Conservation (phyloP, 2,113 vertebrate species). For the Pseudorasbora parva region DNA sequence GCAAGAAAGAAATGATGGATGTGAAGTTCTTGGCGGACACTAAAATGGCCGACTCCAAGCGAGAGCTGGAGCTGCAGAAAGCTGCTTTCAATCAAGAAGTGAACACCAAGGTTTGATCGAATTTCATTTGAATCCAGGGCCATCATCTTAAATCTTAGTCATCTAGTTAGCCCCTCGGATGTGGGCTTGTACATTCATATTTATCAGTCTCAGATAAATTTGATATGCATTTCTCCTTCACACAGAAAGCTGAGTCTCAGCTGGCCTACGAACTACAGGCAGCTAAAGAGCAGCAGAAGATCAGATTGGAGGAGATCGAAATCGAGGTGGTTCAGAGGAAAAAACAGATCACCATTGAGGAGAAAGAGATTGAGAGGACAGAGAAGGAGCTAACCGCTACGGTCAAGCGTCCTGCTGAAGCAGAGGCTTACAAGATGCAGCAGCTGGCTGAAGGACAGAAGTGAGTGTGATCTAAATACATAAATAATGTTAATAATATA, state of each 20-base stretch:
- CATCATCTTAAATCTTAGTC: background rate
- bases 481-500: too few species aligned
- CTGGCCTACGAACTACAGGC: constrained; percentile 94
- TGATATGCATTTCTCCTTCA: background rate
- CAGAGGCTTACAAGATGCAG: constrained; percentile 90
- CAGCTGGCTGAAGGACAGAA: constrained; percentile 93
- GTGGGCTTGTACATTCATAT: background rate
- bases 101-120: constrained; percentile 85
- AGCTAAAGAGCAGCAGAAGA: constrained; percentile 95
- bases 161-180: background rate
- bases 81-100: constrained; percentile 92
- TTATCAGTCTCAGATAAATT: background rate
- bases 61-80: constrained; percentile 91
- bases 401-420: constrained; percentile 87
- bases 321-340: constrained; percentile 92
- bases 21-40: constrained; percentile 93
- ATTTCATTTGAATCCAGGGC: background rate
- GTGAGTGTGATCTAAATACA: constrained; percentile 55
- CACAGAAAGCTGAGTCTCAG: constrained; percentile 90
- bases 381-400: constrained; percentile 90
- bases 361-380: constrained; percentile 85
- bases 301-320: constrained; percentile 92
- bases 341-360: constrained; percentile 91
- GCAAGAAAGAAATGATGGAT: constrained; percentile 93
- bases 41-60: constrained; percentile 92